Conservation (phyloP, 2,797 vertebrate species). For the Squalus acanthias region DNA sequence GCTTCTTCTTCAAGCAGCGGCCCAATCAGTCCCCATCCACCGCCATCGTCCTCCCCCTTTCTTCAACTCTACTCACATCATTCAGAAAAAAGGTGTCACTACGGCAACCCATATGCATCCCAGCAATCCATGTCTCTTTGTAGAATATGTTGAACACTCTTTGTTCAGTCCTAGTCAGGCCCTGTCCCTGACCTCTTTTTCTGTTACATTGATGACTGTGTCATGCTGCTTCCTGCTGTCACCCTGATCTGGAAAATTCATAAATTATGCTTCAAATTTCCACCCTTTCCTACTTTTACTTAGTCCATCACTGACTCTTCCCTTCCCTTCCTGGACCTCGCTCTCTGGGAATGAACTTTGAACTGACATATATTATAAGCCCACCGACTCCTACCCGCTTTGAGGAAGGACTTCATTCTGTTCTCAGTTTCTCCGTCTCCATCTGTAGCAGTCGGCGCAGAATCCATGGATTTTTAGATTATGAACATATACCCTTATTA, state of each 20-base stretch:
- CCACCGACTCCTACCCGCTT: background rate
- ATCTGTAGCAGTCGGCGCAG: background rate
- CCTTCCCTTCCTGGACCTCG: background rate
- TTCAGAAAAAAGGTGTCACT: too few relatives aligned
- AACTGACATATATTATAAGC: background rate
- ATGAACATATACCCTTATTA: too few relatives aligned
- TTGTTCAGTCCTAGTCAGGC: background rate
- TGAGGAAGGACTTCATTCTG: background rate
- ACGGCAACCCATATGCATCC: too few relatives aligned
- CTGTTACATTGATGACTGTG: background rate
- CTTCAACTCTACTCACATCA: too few relatives aligned
- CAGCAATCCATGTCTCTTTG: too few relatives aligned
- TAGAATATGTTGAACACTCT: background rate
- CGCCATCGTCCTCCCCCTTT: too few relatives aligned
- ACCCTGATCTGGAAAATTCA: background rate
- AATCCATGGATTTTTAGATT: too few relatives aligned
- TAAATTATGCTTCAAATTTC: background rate
- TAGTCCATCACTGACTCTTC: background rate
- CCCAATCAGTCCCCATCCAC: too few relatives aligned
- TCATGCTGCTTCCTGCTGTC: background rate
- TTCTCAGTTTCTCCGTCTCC: background rate
- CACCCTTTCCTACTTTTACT: background rate
- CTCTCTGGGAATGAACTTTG: background rate
- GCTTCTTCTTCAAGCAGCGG: too few relatives aligned
- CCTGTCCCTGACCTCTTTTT: background rate